Percentiles rank a stretch among this genome's conserved stretches.
These are phyloP conservation scores for Caloenas nicobarica DNA, from an alignment of 2,113 vertebrate species.

Conservation along the genomic window DNA sequence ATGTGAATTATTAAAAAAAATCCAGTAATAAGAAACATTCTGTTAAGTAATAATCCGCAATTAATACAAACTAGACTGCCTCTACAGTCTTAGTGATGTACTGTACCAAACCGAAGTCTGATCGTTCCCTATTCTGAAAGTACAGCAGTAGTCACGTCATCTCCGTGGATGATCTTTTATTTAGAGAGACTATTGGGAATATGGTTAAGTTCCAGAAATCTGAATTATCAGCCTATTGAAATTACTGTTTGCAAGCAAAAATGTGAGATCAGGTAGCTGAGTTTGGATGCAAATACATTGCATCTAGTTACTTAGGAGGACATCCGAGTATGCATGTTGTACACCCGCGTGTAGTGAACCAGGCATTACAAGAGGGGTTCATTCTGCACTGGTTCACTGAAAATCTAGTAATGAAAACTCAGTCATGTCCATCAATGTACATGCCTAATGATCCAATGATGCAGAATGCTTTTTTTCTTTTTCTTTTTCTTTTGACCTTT, in stretches of 20 bases:
- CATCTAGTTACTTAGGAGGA: not conserved
- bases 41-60: not conserved
- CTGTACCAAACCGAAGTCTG: not conserved
- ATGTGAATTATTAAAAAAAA: slow-evolving; percentile 14
- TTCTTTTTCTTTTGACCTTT: not conserved
- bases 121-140: not conserved
- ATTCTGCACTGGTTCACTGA: slow-evolving; percentile 1
- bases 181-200: not conserved
- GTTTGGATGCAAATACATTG: not conserved
- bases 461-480: slow-evolving; percentile 6
- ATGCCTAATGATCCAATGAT: not conserved
- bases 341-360: not conserved
- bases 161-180: not conserved
- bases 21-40: not conserved
- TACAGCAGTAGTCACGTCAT: not conserved
- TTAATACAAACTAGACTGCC: not conserved
- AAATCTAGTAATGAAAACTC: not conserved
- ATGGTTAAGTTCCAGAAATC: not conserved
- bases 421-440: not conserved
- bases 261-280: not conserved
- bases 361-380: not conserved
- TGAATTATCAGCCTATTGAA: not conserved
- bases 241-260: not conserved
- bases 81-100: not conserved
- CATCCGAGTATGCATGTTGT: not conserved